A percentile compares a stretch with the other conserved stretches of the same genome.
Evolutionary conservation across 2,113 vertebrate species (phyloP).

Genomic region (Triplophysa rosa): DNA sequence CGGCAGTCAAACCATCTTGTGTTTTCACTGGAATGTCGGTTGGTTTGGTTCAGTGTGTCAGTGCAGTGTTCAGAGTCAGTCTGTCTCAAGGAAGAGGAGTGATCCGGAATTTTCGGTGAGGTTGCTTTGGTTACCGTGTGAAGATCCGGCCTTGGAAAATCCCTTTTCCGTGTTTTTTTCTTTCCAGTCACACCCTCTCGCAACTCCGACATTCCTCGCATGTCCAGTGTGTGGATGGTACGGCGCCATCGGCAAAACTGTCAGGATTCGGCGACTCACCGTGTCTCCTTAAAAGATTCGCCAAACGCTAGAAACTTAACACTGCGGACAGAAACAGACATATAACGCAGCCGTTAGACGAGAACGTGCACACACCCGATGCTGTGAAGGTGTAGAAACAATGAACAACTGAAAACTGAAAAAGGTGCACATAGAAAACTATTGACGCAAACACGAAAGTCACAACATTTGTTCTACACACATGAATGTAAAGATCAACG

Average conservation of each 20-base stretch:
- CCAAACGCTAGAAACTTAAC: conserved; percentile 80
- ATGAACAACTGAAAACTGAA: not conserved
- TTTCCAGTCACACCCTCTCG: conserved; percentile 66
- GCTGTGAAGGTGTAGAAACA: not conserved
- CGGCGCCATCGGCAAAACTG: conserved; percentile 66
- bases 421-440: conserved; percentile 11
- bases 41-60: conserved; percentile 66
- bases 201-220: conserved; percentile 68
- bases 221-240: conserved; percentile 62
- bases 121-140: conserved; percentile 80
- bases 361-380: not conserved
- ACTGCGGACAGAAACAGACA: conserved; percentile 76
- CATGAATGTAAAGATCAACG: not conserved
- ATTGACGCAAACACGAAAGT: not conserved
- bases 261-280: conserved; percentile 72
- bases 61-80: conserved; percentile 68
- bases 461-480: conserved; percentile 12
- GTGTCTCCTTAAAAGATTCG: conserved; percentile 72
- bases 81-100: conserved; percentile 61
- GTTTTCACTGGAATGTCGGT: conserved; percentile 72
- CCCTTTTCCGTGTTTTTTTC: conserved; percentile 60
- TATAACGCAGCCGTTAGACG: conserved; percentile 62
- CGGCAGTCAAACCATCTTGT: conserved; percentile 54
- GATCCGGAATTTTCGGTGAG: conserved; percentile 70
- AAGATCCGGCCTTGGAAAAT: conserved; percentile 69